These are phyloP conservation scores for Pan troglodytes DNA, from an alignment of 2,113 vertebrate genomes.

Conservation along the genomic window NHGRI_mPanTro3-v2.1_pri NC_072410.2:122345501-122346000, in stretches of 20 bases:
- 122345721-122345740: neutral
- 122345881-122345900: too few relatives aligned
- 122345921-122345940: rapidly evolving
- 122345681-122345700: neutral
- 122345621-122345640: too few relatives aligned
- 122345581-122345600: too few relatives aligned
- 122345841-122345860: neutral
- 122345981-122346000: rapidly evolving
- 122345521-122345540: neutral
- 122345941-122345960: too few relatives aligned
- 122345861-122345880: neutral
- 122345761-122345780: neutral
- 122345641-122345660: too few relatives aligned
- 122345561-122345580: rapidly evolving
- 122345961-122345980: neutral
- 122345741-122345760: too few relatives aligned
- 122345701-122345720: neutral
- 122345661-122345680: rapidly evolving
- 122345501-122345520: neutral
- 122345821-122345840: neutral
- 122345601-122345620: too few relatives aligned
- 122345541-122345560: neutral
- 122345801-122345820: neutral
- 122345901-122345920: too few relatives aligned
- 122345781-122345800: neutral